A percentile compares a stretch with the other conserved stretches of the same genome.
phyloP scores from a whole-genome alignment of 2,797 vertebrate genomes.

The Crocodylus rhombifer region DNA sequence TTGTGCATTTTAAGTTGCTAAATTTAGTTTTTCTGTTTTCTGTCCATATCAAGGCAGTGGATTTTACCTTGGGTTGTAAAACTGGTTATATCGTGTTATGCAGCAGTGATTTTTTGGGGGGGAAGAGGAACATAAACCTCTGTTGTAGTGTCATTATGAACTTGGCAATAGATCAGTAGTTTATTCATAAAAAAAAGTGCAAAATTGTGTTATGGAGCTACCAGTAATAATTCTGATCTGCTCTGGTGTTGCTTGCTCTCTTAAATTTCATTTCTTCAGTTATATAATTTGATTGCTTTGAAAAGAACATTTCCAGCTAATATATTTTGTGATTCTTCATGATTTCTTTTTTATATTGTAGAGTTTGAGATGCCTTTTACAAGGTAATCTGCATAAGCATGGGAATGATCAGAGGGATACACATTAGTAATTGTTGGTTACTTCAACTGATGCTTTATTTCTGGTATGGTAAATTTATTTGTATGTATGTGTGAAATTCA shows the following conservation, averaged over 20 bases:
- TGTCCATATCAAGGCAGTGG: background rate
- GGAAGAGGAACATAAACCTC: slow-evolving; percentile 40
- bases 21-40: slow-evolving; percentile 17
- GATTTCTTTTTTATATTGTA: slow-evolving; percentile 16
- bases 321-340: slow-evolving; percentile 16
- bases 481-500: slow-evolving; percentile 17
- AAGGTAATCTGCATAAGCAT: slow-evolving; percentile 17
- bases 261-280: slow-evolving; percentile 28
- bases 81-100: slow-evolving; percentile 28
- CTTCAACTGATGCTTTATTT: slow-evolving; percentile 18
- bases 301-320: slow-evolving; percentile 7
- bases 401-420: slow-evolving; percentile 40
- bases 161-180: slow-evolving; percentile 3
- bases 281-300: background rate
- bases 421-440: slow-evolving; percentile 43
- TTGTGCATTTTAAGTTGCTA: background rate
- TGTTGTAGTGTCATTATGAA: slow-evolving; percentile 1
- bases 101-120: slow-evolving; percentile 22
- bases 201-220: slow-evolving; percentile 25
- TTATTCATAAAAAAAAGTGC: background rate
- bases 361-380: slow-evolving; percentile 32
- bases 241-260: background rate
- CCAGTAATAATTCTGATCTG: slow-evolving; percentile 35
- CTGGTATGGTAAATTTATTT: slow-evolving; percentile 37
- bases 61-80: slow-evolving; percentile 49